A percentile compares a stretch with the other conserved stretches of the same genome.
Evolutionary conservation across 2,113 vertebrate genomes (phyloP).

Genomic region (Sturnus vulgaris): DNA sequence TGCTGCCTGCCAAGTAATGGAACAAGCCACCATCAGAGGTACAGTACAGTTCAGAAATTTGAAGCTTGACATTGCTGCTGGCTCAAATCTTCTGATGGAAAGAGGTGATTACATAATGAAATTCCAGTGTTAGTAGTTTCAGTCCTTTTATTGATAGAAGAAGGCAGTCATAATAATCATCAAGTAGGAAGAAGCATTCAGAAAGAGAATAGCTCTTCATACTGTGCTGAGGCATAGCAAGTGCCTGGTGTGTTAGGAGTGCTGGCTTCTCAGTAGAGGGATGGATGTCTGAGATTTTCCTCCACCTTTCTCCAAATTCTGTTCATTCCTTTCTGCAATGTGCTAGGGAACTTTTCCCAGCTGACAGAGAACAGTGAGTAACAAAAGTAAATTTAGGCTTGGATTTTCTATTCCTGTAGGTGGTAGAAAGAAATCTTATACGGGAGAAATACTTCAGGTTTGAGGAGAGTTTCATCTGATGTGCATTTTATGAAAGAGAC

Average conservation of each 20-base stretch:
- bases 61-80: not conserved
- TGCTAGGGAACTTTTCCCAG: not conserved
- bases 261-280: not conserved
- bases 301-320: not conserved
- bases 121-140: not conserved
- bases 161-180: not conserved
- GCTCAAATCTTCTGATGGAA: not conserved
- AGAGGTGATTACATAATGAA: not conserved
- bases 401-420: not conserved
- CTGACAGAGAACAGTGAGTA: not conserved
- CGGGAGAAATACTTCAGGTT: not conserved
- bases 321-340: not conserved
- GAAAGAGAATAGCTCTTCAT: not conserved
- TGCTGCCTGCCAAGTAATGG: not conserved
- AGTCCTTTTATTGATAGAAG: not conserved
- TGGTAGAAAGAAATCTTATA: not conserved
- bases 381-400: not conserved
- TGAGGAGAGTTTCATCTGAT: not conserved
- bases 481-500: not conserved
- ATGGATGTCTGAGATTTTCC: not conserved
- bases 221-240: not conserved
- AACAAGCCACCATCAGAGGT: not conserved
- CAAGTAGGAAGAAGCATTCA: not conserved
- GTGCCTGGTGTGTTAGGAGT: not conserved
- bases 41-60: not conserved